Evolutionary conservation across 2,888 invertebrate species (phyloP).

Genomic region (Selenia dentaria): DNA sequence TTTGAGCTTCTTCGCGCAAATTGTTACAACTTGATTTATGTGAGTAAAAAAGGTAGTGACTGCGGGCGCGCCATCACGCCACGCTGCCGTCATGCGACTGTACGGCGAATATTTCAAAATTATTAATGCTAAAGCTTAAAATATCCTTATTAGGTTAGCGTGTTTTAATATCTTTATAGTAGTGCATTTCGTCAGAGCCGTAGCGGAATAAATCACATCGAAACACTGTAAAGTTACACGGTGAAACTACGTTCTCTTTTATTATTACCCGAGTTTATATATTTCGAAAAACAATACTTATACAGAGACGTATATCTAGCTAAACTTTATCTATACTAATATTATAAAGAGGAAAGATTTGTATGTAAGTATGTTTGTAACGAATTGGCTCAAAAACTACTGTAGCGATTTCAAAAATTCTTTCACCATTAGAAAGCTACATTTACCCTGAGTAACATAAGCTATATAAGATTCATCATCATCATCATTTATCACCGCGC

Average conservation of each 20-base stretch:
- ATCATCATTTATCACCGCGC: no score
- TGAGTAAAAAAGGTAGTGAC: constrained; percentile 50
- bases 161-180: constrained; percentile 12
- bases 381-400: no score
- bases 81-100: constrained; percentile 27
- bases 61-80: constrained; percentile 49
- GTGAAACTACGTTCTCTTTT: not conserved
- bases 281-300: no score
- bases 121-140: constrained; percentile 1
- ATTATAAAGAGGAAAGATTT: no score
- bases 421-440: no score
- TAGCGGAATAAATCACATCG: constrained; percentile 10
- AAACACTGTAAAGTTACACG: constrained; percentile 9
- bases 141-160: constrained; percentile 11
- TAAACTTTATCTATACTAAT: no score
- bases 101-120: constrained; percentile 16
- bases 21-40: constrained; percentile 66
- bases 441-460: no score
- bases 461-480: no score
- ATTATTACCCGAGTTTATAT: not conserved
- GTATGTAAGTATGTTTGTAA: no score
- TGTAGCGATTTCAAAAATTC: no score
- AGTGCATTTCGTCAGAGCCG: constrained; percentile 10
- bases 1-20: constrained; percentile 58
- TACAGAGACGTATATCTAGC: no score